Conservation (phyloP, 2,797 vertebrate genomes). For the Poecilia wingei region DNA sequence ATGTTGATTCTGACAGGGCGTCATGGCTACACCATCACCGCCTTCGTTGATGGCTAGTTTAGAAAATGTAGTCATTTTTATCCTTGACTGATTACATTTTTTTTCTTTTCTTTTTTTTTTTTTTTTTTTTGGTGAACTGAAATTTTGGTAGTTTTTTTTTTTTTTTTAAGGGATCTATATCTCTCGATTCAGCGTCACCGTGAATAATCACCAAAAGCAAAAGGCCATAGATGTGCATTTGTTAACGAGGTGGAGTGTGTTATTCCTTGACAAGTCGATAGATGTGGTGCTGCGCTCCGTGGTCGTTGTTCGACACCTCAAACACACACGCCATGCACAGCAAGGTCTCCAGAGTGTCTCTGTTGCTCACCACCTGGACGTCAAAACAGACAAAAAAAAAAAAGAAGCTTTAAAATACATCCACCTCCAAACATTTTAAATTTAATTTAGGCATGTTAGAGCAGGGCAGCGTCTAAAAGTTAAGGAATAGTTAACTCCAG, state of each 20-base stretch:
- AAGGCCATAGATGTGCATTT: constrained; percentile 58
- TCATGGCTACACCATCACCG: constrained; percentile 42
- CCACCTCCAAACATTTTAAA: background rate
- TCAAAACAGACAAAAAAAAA: constrained; percentile 1
- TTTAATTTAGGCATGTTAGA: background rate
- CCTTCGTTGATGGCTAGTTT: constrained; percentile 10
- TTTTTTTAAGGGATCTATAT: constrained; percentile 16
- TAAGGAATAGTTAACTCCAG: background rate
- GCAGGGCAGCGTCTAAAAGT: background rate
- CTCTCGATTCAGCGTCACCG: constrained; percentile 32
- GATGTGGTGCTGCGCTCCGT: constrained; percentile 98
- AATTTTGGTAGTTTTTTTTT: constrained; percentile 14
- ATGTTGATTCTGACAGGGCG: constrained; percentile 31
- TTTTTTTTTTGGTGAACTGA: background rate
- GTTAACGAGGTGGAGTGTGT: constrained; percentile 50
- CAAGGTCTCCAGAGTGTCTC: constrained; percentile 98
- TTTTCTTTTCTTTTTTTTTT: constrained; percentile 13
- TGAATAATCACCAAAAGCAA: constrained; percentile 40
- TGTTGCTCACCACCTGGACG: constrained; percentile 95
- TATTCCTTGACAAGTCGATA: constrained; percentile 98
- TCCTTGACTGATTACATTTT: constrained; percentile 31
- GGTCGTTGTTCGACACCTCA: constrained; percentile 98
- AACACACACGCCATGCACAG: constrained; percentile 99
- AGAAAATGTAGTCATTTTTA: constrained; percentile 37
- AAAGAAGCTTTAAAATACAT: background rate